Evolutionary conservation across 2,113 vertebrate species (phyloP), one percentile per base, ranked within the genome.

Genomic region (Balaeniceps rex): DNA sequence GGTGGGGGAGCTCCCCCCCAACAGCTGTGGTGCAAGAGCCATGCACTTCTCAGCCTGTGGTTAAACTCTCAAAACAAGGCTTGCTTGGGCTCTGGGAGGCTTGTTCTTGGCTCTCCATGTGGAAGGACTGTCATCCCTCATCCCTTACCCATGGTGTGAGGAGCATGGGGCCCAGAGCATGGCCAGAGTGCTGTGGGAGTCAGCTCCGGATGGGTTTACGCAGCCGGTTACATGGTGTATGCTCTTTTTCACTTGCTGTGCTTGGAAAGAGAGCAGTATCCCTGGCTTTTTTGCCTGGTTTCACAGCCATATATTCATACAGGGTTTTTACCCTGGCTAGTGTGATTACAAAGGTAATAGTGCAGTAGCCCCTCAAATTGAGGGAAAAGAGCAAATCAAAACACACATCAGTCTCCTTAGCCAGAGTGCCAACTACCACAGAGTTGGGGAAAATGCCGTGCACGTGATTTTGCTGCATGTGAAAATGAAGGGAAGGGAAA

Each of bases 401-500:
- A 87, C 64, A 80, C 28, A 29, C 38, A 64, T 83, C 51, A 44
- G 57, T 72, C 55, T 86, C 34, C 60, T 76, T 87, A 80, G 42
- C 70, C 68, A 38, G 60, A 18, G 25, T 90, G 65, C 78, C 76
- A 93, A 0, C 76, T 90, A 84, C 94, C 42, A 40, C 24, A 84
- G 63, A 17, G 55, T 10, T 87, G 61, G 82, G 88, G 76, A 90
- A 92, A 95, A 91, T 46, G 71, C 65, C 24, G 6, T 19, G 17
- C 22, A 34, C 1, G 3, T 92, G 69, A 83, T 83, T 92, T 91
- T 96, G 47, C 80, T 92, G 54, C 83, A 88, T 80, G 79, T 33
- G 46, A 79, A 92, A 94, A 86, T 38, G 75, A 93, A 86, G 76
- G 60, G 55, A 93, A 88, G 24, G 81, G 77, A 97, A 97, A 92